phyloP scores from a whole-genome alignment of 2,113 vertebrate species.

The Rhineura floridana region DNA sequence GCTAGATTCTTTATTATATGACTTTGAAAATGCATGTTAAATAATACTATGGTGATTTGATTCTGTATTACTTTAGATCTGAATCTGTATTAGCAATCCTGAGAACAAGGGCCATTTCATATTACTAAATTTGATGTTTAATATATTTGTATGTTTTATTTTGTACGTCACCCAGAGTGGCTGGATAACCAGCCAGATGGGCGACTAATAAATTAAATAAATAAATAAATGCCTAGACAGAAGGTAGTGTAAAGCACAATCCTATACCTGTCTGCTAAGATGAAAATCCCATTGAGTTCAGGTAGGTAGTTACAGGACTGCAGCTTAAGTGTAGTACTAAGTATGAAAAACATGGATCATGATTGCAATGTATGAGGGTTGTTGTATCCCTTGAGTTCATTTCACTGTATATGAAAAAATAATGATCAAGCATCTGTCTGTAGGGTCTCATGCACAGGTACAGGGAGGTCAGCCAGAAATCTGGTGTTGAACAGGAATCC shows the following conservation, averaged over 20 bases:
- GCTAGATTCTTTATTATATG: neutral
- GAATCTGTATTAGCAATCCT: neutral
- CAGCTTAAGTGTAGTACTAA: neutral
- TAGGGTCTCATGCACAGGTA: neutral
- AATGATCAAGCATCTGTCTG: neutral
- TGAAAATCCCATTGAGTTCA: too few species aligned
- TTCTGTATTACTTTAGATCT: neutral
- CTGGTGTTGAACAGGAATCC: neutral
- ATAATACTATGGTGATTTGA: neutral
- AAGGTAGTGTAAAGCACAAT: neutral
- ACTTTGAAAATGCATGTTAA: neutral
- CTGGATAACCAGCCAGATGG: too few species aligned
- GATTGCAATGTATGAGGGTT: neutral
- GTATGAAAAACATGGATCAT: neutral
- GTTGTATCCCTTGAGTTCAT: neutral
- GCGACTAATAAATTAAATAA: too few species aligned
- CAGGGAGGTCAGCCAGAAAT: neutral
- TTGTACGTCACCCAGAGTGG: too few species aligned
- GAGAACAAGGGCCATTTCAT: neutral
- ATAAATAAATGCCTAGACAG: too few species aligned
- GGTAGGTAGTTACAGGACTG: too few species aligned
- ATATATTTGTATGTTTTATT: too few species aligned
- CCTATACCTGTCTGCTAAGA: too few species aligned
- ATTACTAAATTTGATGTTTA: neutral
- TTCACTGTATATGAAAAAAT: neutral